Conservation (phyloP, 1,140 invertebrate species). For the Gyrodactylus salaris region DNA sequence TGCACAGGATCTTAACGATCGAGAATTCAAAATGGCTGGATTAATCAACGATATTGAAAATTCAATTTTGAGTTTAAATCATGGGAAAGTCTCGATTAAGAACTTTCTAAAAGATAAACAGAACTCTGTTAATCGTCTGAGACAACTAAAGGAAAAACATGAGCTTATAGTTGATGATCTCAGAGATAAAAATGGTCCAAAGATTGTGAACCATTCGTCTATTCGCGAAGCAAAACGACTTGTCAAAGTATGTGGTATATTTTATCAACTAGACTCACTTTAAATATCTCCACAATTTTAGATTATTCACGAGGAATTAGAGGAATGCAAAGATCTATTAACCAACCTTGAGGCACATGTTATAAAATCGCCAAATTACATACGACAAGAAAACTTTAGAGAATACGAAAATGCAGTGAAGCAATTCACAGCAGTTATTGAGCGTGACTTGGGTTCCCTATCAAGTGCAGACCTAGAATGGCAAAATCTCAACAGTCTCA, state of each 20-base stretch:
- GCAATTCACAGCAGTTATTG: too few relatives aligned
- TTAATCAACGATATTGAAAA: not conserved
- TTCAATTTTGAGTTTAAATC: not conserved
- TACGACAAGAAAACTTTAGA: not conserved
- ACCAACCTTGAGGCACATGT: not conserved
- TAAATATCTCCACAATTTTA: not conserved
- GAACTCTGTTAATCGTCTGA: not conserved
- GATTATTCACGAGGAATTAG: not conserved
- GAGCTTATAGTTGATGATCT: not conserved
- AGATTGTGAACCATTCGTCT: not conserved
- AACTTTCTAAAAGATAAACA: not conserved
- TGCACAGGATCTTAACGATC: not conserved
- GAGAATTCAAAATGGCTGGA: not conserved
- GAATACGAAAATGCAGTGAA: too few relatives aligned
- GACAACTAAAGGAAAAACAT: not conserved
- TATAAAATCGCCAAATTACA: not conserved
- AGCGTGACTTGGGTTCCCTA: too few relatives aligned
- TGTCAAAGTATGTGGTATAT: not conserved
- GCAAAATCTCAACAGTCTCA: not conserved
- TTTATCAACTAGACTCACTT: not conserved
- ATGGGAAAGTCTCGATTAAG: not conserved
- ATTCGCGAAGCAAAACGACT: not conserved
- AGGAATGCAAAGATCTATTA: not conserved
- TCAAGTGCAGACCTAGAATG: not conserved
- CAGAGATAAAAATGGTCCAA: not conserved